Percentiles rank a stretch among this genome's conserved stretches.
These are phyloP conservation scores for Galerucella nymphaeae DNA, from an alignment of 2,888 invertebrate species.

Conservation along the genomic window DNA sequence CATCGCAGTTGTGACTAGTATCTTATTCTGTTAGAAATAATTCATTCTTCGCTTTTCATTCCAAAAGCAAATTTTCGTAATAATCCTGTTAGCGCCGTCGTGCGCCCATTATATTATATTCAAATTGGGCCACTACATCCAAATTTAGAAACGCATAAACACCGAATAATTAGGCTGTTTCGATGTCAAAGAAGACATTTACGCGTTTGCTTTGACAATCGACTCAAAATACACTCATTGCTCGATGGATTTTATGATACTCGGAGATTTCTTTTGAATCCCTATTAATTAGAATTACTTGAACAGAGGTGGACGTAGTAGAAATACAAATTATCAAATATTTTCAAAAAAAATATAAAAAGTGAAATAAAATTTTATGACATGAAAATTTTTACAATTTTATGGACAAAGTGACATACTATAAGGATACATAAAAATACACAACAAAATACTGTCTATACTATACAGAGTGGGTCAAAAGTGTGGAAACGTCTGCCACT, in stretches of 20 bases:
- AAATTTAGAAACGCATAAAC: conserved; percentile 63
- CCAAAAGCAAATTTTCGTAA: conserved; percentile 36
- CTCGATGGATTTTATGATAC: conserved; percentile 48
- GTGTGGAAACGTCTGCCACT: too few species aligned
- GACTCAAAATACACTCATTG: conserved; percentile 59
- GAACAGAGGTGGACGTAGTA: conserved; percentile 8
- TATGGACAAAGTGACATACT: too few species aligned
- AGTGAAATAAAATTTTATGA: too few species aligned
- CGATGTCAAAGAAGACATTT: conserved; percentile 63
- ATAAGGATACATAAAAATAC: too few species aligned
- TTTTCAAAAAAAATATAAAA: too few species aligned
- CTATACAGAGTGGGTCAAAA: too few species aligned
- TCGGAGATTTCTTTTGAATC: conserved; percentile 47
- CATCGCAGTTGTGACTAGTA: conserved; percentile 1
- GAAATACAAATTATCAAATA: too few species aligned
- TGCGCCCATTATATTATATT: conserved; percentile 32
- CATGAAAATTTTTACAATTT: too few species aligned
- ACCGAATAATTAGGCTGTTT: conserved; percentile 64
- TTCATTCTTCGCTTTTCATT: conserved; percentile 27
- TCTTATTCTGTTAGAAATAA: conserved; percentile 29
- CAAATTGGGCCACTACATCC: conserved; percentile 54
- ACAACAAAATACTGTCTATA: too few species aligned
- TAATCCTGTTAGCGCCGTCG: conserved; percentile 33
- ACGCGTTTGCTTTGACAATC: conserved; percentile 64
- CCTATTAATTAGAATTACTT: conserved; percentile 49